Evolutionary conservation across 2,888 invertebrate genomes (phyloP), one percentile per base, ranked within the genome.

Genomic region (Temnothorax rugatulus): DNA sequence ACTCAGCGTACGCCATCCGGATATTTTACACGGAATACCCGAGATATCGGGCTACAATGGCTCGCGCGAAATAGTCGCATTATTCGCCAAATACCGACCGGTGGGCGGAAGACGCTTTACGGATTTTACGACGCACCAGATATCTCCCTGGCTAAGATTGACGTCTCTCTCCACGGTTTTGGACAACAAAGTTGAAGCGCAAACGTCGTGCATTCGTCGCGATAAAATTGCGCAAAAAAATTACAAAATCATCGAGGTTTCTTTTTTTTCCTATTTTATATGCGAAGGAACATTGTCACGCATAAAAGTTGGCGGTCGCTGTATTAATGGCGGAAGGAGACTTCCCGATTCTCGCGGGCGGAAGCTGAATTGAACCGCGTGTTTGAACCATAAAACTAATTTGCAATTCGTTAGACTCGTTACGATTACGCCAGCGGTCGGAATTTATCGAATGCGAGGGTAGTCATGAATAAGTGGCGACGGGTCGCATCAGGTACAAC

Each of bases 1-100:
- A 38, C 25, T 71, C 79, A 5, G 8, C 2, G 41, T 71, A 50
- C 50, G 50, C 13, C 21, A 25, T 47, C 47, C 15, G n/a, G 59
- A 59, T 44, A 50, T 38, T 38, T 47, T 71, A n/a, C 34, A 47
- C 59, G 13, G 15, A 44, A 15, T 18, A 54, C n/a, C 15, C 25
- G 44, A 4, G 18, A n/a, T 38, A 50, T 64, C 50, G 38, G 21
- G 1, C 50, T 71, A 44, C 47, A 47, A 34, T 44, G 44, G 44
- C 44, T 69, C 29, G 34, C 38, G 47, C 71, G 38, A 71, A 34
- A 71, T 59, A 47, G 38, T 81, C 47, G 38, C 47, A 71, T 71
- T 59, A 69, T 47, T 81, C 59, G 47, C 13, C 59, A 71, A 69
- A 79, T 79, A 71, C 38, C 69, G 38, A 47, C 29, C 47, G 34